Conservation (phyloP, 2,797 vertebrate genomes). For the Ciconia nigra region DNA sequence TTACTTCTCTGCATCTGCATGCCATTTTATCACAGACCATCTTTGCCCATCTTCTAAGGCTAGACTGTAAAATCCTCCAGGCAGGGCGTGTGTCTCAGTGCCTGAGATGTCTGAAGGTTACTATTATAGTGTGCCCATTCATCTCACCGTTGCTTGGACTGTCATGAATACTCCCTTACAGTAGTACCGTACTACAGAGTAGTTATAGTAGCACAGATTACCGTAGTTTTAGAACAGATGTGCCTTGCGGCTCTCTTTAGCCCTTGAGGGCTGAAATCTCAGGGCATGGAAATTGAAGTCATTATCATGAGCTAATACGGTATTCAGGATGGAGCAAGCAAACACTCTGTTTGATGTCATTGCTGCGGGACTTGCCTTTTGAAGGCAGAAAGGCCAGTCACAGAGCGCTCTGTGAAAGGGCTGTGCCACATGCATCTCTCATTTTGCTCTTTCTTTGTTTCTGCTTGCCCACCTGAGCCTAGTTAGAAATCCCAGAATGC, state of each 20-base stretch:
- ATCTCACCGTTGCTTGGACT: neutral
- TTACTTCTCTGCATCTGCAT: neutral
- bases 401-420: neutral
- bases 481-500: neutral
- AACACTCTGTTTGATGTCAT: accelerated
- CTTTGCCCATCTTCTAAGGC: neutral
- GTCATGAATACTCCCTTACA: neutral
- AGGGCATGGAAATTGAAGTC: neutral
- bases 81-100: neutral
- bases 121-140: neutral
- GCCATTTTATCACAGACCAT: neutral
- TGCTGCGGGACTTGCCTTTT: neutral
- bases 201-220: neutral
- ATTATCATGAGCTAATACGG: neutral
- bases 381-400: neutral
- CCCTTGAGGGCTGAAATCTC: neutral
- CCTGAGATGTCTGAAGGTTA: neutral
- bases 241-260: neutral
- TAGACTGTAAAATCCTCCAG: neutral
- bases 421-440: neutral
- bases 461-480: neutral
- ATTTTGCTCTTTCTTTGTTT: neutral
- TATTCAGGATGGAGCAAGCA: neutral
- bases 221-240: neutral
- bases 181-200: neutral